Evolutionary conservation across 2,888 invertebrate genomes (phyloP).

Genomic region (Drosophila lacicola): DNA sequence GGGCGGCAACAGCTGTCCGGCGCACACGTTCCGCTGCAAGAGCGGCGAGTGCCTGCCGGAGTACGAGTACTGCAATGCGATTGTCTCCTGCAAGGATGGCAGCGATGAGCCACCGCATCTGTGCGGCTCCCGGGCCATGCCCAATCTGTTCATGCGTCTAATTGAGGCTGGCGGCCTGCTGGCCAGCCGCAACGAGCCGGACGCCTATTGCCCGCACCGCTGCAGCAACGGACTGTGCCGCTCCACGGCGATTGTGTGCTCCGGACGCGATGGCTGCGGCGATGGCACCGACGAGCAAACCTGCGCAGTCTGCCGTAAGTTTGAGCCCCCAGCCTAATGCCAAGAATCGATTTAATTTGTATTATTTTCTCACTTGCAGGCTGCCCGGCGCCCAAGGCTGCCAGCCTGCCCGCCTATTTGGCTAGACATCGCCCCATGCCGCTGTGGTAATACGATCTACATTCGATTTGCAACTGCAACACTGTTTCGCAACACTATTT

Average conservation of each 20-base stretch:
- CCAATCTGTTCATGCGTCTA: constrained; percentile 83
- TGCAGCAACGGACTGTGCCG: constrained; percentile 95
- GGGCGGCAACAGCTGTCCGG: constrained; percentile 88
- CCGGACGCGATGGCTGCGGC: constrained; percentile 95
- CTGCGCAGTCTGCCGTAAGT: constrained; percentile 95
- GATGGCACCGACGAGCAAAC: constrained; percentile 95
- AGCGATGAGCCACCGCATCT: constrained; percentile 94
- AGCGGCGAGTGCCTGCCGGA: constrained; percentile 95
- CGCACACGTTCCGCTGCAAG: constrained; percentile 93
- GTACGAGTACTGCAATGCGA: constrained; percentile 96
- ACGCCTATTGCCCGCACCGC: constrained; percentile 90
- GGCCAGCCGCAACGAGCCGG: constrained; percentile 67
- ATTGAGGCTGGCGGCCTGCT: constrained; percentile 80
- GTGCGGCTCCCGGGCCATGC: constrained; percentile 87
- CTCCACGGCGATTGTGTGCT: constrained; percentile 95
- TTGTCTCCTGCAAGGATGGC: constrained; percentile 93
- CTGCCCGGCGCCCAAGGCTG: constrained; percentile 86
- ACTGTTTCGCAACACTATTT: constrained; percentile 35
- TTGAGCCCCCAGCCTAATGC: background rate
- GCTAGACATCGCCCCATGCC: constrained; percentile 82
- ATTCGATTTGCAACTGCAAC: constrained; percentile 8
- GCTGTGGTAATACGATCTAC: constrained; percentile 76
- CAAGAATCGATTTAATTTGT: too few relatives aligned
- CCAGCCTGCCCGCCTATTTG: constrained; percentile 69
- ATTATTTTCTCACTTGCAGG: constrained; percentile 79